Conservation (phyloP, 1,140 invertebrate genomes). For the Coenobita brevimanus region DNA sequence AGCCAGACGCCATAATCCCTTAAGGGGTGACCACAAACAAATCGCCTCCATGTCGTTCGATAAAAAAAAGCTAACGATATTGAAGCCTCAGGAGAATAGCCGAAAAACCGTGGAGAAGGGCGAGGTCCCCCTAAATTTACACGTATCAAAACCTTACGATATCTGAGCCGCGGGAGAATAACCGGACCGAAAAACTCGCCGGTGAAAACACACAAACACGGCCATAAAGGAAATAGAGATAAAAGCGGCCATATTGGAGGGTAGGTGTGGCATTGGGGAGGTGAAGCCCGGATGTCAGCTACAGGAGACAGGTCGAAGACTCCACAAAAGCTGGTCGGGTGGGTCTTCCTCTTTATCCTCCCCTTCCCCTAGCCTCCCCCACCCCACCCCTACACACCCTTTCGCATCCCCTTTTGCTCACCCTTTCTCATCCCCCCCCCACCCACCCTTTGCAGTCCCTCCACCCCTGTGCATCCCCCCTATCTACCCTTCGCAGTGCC, state of each 20-base stretch:
- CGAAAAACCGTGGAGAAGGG: no score
- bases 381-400: neutral
- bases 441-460: constrained; percentile 18
- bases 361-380: constrained; percentile 12
- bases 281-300: constrained; percentile 41
- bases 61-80: no score
- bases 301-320: constrained; percentile 53
- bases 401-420: neutral
- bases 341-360: constrained; percentile 51
- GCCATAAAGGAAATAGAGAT: constrained; percentile 39
- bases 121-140: no score
- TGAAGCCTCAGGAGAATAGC: no score
- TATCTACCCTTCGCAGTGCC: neutral
- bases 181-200: neutral
- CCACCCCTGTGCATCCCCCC: neutral
- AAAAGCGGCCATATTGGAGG: constrained; percentile 3
- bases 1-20: no score
- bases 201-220: neutral
- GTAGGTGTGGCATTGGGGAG: constrained; percentile 25
- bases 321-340: constrained; percentile 57
- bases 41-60: no score
- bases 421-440: neutral
- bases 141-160: no score
- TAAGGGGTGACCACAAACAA: no score
- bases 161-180: no score